Percentiles rank a stretch among this genome's conserved stretches.
Evolutionary conservation across 2,113 vertebrate genomes (phyloP).

Genomic region (Struthidea cinerea): DNA sequence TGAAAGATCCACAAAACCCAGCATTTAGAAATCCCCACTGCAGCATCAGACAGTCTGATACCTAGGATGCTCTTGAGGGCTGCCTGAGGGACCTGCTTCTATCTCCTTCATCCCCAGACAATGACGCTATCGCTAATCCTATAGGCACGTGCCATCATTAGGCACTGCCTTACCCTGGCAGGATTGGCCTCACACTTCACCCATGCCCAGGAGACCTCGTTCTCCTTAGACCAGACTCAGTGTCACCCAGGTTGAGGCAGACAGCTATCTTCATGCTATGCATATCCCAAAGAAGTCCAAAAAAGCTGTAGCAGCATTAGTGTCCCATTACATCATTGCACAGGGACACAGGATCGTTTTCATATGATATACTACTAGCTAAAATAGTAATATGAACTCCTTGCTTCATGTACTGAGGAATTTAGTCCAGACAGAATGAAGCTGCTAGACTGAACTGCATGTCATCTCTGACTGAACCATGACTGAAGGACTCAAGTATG

Average conservation of each 20-base stretch:
- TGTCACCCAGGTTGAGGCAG: not conserved
- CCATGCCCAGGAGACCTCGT: not conserved
- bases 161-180: not conserved
- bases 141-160: fast-evolving
- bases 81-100: not conserved
- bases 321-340: not conserved
- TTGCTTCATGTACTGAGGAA: not conserved
- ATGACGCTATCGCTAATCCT: not conserved
- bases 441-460: not conserved
- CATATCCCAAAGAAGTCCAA: not conserved
- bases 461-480: not conserved
- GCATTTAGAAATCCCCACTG: not conserved
- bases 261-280: not conserved
- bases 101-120: not conserved
- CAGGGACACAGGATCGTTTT: not conserved
- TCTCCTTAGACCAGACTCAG: not conserved
- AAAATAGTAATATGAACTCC: not conserved
- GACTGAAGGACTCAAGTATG: not conserved
- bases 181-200: not conserved
- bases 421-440: not conserved
- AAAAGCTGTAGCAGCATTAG: not conserved
- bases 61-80: not conserved
- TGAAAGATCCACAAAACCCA: not conserved
- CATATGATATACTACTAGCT: not conserved
- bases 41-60: not conserved